Percentiles rank a stretch among this genome's conserved stretches.
These are phyloP conservation scores for Australoheros facetus DNA, from an alignment of 2,797 vertebrate species.

Conservation along the genomic window DNA sequence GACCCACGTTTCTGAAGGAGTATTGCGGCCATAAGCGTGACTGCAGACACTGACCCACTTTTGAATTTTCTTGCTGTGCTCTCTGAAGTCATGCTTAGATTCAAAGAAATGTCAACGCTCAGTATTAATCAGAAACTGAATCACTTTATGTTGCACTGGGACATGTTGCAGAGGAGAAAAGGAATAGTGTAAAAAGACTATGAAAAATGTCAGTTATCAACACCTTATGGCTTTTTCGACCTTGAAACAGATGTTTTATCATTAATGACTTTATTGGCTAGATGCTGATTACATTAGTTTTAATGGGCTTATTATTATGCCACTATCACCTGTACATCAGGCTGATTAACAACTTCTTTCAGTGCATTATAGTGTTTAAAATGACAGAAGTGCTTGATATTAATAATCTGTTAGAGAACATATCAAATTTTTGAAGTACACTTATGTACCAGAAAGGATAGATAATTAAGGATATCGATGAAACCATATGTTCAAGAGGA, in stretches of 20 bases:
- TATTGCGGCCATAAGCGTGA: conserved; percentile 11
- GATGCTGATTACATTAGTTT: not conserved
- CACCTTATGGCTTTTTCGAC: not conserved
- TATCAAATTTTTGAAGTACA: not conserved
- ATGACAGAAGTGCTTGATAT: not conserved
- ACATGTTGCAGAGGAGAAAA: not conserved
- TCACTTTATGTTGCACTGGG: not conserved
- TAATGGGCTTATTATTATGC: not conserved
- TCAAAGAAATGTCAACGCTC: conserved; percentile 54
- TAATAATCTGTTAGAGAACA: not conserved
- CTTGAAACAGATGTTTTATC: no score
- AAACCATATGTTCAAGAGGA: not conserved
- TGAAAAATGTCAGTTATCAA: not conserved
- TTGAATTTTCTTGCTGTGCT: conserved; percentile 38
- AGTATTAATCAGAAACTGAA: conserved; percentile 40
- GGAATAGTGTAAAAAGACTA: not conserved
- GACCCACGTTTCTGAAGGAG: conserved; percentile 10
- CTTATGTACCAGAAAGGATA: not conserved
- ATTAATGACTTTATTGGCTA: not conserved
- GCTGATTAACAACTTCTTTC: not conserved
- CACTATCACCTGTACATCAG: not conserved
- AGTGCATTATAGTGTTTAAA: not conserved
- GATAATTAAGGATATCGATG: not conserved
- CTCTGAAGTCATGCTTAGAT: conserved; percentile 26
- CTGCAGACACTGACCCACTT: conserved; percentile 60